Conservation (phyloP, 2,113 vertebrate genomes). For the Actinemys pallida region DNA sequence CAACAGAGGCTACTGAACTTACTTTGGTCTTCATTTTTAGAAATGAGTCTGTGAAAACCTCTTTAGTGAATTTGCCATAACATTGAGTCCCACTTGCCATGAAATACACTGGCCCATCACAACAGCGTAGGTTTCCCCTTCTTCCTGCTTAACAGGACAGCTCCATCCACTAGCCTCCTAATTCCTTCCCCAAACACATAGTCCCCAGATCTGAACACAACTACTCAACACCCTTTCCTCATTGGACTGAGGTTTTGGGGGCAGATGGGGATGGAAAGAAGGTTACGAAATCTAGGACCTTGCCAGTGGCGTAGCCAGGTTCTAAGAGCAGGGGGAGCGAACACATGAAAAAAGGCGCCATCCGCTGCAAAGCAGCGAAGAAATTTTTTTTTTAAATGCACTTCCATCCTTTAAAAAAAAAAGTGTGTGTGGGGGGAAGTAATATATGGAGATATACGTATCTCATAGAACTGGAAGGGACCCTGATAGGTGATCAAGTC, state of each 20-base stretch:
- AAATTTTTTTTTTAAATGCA: too few relatives aligned
- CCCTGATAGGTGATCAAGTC: too few relatives aligned
- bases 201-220: accelerated
- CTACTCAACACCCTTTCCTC: neutral
- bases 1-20: neutral
- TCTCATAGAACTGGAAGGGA: too few relatives aligned
- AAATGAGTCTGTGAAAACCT: neutral
- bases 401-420: too few relatives aligned
- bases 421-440: too few relatives aligned
- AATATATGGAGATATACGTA: too few relatives aligned
- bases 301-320: neutral
- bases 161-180: neutral
- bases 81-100: accelerated
- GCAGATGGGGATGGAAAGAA: neutral
- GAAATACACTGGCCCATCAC: neutral
- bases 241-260: accelerated
- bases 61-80: neutral
- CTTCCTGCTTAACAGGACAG: neutral
- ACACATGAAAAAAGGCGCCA: too few relatives aligned
- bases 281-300: neutral
- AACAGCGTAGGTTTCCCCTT: neutral
- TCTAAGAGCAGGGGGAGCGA: too few relatives aligned
- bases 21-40: neutral
- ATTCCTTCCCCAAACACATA: neutral
- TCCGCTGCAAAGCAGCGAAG: too few relatives aligned